Conservation (phyloP, 2,113 vertebrate genomes). For the Furnarius figulus region DNA sequence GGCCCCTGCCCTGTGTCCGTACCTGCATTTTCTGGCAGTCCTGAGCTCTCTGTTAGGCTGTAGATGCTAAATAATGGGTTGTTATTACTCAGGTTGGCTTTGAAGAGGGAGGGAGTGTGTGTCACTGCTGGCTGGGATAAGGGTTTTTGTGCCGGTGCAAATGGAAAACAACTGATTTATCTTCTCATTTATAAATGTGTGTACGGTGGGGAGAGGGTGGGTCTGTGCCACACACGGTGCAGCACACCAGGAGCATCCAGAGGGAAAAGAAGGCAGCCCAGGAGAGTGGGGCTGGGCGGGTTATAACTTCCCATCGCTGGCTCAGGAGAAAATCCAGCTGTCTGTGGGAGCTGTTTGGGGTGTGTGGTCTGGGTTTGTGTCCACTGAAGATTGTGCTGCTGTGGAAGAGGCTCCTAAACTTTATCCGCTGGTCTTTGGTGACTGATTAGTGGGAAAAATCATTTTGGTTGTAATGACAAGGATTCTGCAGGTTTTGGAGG, state of each 20-base stretch:
- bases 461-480: background rate
- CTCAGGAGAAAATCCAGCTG: background rate
- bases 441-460: background rate
- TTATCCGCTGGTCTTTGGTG: background rate
- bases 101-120: background rate
- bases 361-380: background rate
- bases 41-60: background rate
- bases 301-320: background rate
- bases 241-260: background rate
- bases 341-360: background rate
- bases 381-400: background rate
- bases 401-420: background rate
- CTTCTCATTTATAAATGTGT: background rate
- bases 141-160: slow-evolving; percentile 40
- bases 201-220: background rate
- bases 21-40: background rate
- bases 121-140: background rate
- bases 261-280: background rate
- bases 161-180: slow-evolving; percentile 54
- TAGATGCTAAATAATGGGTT: background rate
- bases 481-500: background rate
- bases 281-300: background rate
- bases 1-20: rapidly evolving
- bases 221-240: background rate
- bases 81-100: slow-evolving; percentile 16